phyloP scores from a whole-genome alignment of 2,888 invertebrate genomes.

The Teleogryllus oceanicus region DNA sequence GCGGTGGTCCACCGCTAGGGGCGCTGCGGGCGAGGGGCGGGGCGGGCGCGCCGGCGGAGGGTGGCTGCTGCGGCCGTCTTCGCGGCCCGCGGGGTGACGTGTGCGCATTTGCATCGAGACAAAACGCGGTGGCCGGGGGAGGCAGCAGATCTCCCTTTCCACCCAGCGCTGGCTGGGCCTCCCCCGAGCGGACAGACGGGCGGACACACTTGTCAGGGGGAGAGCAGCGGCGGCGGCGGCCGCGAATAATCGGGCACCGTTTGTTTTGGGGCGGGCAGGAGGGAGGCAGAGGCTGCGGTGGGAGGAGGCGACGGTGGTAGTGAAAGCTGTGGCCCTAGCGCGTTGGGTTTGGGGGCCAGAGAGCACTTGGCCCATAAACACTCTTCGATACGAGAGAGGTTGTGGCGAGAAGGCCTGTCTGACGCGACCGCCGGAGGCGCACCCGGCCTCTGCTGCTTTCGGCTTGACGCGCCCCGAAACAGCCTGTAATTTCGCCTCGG shows the following conservation, averaged over 20 bases:
- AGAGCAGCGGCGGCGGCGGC: not conserved
- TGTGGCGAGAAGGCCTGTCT: too few relatives aligned
- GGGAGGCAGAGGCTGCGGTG: not conserved
- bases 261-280: not conserved
- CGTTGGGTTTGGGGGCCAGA: not conserved
- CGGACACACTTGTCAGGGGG: constrained; percentile 18
- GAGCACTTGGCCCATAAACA: constrained; percentile 9
- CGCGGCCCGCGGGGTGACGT: not conserved
- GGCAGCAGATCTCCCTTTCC: not conserved
- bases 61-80: not conserved
- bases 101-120: constrained; percentile 18
- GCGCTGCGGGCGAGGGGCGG: not conserved
- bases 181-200: not conserved
- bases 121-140: not conserved
- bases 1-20: not conserved
- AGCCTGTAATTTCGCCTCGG: not conserved
- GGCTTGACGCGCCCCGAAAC: not conserved
- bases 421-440: not conserved
- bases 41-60: not conserved
- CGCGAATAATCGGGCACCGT: constrained; percentile 10
- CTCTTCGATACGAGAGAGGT: not conserved
- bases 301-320: not conserved
- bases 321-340: not conserved
- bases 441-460: not conserved
- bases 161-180: not conserved